phyloP scores from a whole-genome alignment of 2,888 invertebrate genomes.

The Beris chalybata region DNA sequence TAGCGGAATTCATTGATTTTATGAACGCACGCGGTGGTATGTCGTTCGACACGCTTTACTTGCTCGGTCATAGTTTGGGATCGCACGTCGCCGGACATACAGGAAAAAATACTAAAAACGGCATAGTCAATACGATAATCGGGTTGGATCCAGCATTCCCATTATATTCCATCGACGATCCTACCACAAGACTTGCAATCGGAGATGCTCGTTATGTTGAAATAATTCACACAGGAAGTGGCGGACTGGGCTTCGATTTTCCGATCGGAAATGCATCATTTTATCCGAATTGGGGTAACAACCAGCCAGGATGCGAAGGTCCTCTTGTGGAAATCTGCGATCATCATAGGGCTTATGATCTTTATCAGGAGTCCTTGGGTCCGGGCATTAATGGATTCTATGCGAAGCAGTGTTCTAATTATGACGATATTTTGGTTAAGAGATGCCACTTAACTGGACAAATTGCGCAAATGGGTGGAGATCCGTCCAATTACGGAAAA shows the following conservation, averaged over 20 bases:
- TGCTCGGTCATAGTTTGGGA: constrained; percentile 63
- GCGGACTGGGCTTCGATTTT: constrained; percentile 46
- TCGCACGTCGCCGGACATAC: constrained; percentile 63
- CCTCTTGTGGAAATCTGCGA: constrained; percentile 52
- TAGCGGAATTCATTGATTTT: constrained; percentile 48
- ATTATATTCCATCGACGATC: constrained; percentile 42
- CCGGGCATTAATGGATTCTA: constrained; percentile 45
- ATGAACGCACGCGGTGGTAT: constrained; percentile 57
- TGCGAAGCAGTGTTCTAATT: constrained; percentile 45
- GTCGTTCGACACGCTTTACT: constrained; percentile 57
- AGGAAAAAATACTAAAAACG: constrained; percentile 60
- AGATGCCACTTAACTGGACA: constrained; percentile 40
- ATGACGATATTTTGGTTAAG: constrained; percentile 44
- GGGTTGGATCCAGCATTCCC: constrained; percentile 48
- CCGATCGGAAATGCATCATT: constrained; percentile 57
- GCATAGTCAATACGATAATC: constrained; percentile 60
- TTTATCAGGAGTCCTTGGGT: constrained; percentile 56
- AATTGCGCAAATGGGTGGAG: constrained; percentile 47
- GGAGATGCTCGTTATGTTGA: constrained; percentile 52
- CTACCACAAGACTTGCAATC: constrained; percentile 43
- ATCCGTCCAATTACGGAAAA: constrained; percentile 39
- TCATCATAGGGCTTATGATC: constrained; percentile 55
- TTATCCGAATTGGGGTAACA: constrained; percentile 60
- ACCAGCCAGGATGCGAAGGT: constrained; percentile 59
- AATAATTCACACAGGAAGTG: constrained; percentile 51